Conservation (phyloP, 1,140 invertebrate genomes). For the Drosophila micromelanica region DNA sequence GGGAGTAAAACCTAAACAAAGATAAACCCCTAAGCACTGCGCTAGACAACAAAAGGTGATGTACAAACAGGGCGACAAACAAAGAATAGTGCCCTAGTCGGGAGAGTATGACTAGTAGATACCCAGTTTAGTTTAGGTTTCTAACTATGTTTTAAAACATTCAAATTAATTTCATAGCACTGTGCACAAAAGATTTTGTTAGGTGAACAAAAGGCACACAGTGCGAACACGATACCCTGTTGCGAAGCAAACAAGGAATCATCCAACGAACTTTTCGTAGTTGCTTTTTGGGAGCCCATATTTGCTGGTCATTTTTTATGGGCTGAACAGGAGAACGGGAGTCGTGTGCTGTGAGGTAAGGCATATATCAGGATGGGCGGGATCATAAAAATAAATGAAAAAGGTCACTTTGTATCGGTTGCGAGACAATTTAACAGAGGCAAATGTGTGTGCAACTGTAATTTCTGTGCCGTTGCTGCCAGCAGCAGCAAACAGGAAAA, state of each 20-base stretch:
- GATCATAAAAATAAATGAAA: slow-evolving; percentile 81
- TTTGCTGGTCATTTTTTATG: slow-evolving; percentile 67
- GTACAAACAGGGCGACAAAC: neutral
- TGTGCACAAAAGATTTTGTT: slow-evolving; percentile 19
- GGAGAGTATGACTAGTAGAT: too few species aligned
- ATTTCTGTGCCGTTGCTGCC: slow-evolving; percentile 63
- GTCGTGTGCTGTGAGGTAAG: slow-evolving; percentile 3
- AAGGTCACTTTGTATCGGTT: slow-evolving; percentile 82
- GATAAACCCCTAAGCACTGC: neutral
- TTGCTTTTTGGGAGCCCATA: slow-evolving; percentile 36
- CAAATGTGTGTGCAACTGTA: slow-evolving; percentile 80
- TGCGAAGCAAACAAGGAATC: slow-evolving; percentile 2
- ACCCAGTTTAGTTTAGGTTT: neutral
- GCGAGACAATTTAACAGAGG: slow-evolving; percentile 79
- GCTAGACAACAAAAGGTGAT: neutral
- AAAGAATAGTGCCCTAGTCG: neutral
- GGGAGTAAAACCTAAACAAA: neutral
- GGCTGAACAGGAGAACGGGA: slow-evolving; percentile 2
- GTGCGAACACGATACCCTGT: slow-evolving; percentile 14
- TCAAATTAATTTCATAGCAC: neutral
- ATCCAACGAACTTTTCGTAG: slow-evolving; percentile 32
- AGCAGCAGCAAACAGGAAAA: slow-evolving; percentile 32
- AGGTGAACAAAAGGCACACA: slow-evolving; percentile 14
- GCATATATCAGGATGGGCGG: neutral
- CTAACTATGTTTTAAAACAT: neutral